phyloP scores from a whole-genome alignment of 2,113 vertebrate genomes.

The Hucho hucho region DNA sequence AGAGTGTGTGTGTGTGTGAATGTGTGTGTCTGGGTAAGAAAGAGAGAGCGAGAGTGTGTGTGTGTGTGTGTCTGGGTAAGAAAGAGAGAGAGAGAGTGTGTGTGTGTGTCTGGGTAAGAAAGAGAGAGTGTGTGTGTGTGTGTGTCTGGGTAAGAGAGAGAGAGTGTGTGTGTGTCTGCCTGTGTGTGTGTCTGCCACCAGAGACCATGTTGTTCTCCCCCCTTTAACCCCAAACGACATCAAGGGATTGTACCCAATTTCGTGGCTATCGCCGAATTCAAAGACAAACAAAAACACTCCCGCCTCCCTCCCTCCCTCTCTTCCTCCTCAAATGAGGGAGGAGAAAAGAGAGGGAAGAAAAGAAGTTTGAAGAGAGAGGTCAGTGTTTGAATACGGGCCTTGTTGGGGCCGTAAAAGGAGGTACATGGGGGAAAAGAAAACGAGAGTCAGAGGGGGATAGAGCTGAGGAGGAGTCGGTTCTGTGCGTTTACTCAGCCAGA shows the following conservation, averaged over 20 bases:
- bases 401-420: slow-evolving; percentile 55
- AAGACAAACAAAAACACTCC: slow-evolving; percentile 75
- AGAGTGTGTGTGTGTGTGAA: no score
- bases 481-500: slow-evolving; percentile 70
- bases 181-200: neutral
- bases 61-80: neutral
- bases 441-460: neutral
- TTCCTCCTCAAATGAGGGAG: slow-evolving; percentile 55
- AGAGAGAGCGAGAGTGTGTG: neutral
- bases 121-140: neutral
- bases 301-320: neutral
- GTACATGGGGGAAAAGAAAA: slow-evolving; percentile 5
- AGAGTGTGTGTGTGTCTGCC: neutral
- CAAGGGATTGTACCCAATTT: slow-evolving; percentile 78
- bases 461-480: slow-evolving; percentile 14
- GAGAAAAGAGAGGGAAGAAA: slow-evolving; percentile 3
- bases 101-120: neutral
- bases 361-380: slow-evolving; percentile 27
- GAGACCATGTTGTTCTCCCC: slow-evolving; percentile 60
- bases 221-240: slow-evolving; percentile 64
- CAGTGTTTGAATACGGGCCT: slow-evolving; percentile 55
- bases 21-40: neutral
- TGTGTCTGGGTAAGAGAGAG: neutral
- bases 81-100: neutral
- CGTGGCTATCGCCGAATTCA: slow-evolving; percentile 79